Evolutionary conservation across 2,797 vertebrate species (phyloP).

Genomic region (Pangasius mekongensis): DNA sequence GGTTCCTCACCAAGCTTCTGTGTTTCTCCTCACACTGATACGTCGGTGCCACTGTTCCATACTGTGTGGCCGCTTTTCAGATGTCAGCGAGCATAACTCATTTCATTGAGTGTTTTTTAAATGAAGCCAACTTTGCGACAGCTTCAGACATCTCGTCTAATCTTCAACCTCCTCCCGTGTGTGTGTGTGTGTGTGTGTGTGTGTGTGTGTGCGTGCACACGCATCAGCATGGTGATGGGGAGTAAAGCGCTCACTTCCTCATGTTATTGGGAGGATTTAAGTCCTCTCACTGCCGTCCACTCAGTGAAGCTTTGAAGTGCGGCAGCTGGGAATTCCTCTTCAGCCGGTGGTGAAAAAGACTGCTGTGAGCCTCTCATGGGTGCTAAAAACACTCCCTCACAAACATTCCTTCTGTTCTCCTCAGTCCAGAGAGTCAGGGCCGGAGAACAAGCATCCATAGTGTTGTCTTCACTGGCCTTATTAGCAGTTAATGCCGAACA

Average conservation of each 20-base stretch:
- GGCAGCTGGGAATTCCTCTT: constrained; percentile 39
- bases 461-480: constrained; percentile 5
- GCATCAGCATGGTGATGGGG: constrained; percentile 14
- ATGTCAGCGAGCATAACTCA: not conserved
- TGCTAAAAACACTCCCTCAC: not conserved
- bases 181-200: not conserved
- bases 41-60: not conserved
- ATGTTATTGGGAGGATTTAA: constrained; percentile 39
- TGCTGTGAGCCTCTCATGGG: not conserved
- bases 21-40: not conserved
- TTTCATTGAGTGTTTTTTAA: not conserved
- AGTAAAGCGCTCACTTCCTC: constrained; percentile 35
- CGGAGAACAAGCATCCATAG: not conserved
- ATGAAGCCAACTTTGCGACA: not conserved
- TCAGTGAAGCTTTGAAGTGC: constrained; percentile 45
- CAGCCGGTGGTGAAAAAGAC: constrained; percentile 19
- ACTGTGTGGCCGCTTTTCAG: not conserved
- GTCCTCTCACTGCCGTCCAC: not conserved
- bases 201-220: not conserved
- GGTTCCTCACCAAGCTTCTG: not conserved
- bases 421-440: not conserved
- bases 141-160: not conserved
- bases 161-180: not conserved
- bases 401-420: constrained; percentile 3
- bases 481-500: constrained; percentile 2